Evolutionary conservation across 1,140 invertebrate genomes (phyloP), one percentile per base, ranked within the genome.

Genomic region (Neodiprion fabricii): DNA sequence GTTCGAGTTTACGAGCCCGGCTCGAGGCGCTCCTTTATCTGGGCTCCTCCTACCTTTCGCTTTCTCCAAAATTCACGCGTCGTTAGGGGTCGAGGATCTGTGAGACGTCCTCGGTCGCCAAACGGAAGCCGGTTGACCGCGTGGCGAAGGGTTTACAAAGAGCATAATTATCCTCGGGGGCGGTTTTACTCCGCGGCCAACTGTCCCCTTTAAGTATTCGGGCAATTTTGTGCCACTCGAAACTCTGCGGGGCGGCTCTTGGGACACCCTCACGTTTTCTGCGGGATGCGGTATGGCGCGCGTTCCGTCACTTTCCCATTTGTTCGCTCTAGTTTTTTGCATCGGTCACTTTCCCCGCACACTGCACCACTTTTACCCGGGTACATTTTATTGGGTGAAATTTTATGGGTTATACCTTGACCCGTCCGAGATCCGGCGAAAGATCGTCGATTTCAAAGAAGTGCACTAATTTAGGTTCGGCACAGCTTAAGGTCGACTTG

Each of bases 91-190:
- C 53, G 53, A 14, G 9, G 9, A 14, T 61, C 53, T 8, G 11
- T 17, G 53, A 17, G 53, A 61, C 53, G 28, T 40, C 28, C 28
- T 17, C 53, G n/a, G n/a, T 12, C n/a, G 9, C 11, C 53, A 9
- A 61, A 61, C 53, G 9, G 53, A 61, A 61, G 53, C 53, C 53
- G n/a, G 11, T 61, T 61, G 53, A 61, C 53, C 53, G 53, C 53
- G 53, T 61, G 53, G 11, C 53, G 53, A 61, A 61, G 53, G 53
- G 53, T 61, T 61, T 61, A 61, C 53, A 61, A 61, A 14, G 53
- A 5, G 53, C n/a, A 61, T 61, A 61, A 61, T 61, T 61, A 61
- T 61, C 11, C 53, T 40, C 11, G n/a, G 53, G 53, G 53, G n/a
- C n/a, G 28, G 28, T 40, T 40, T 40, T 2, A 61, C 11, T 61